Base-by-base conservation (phyloP, 2,888 invertebrate species). In the Himalopsyche kuldschensis region DNA sequence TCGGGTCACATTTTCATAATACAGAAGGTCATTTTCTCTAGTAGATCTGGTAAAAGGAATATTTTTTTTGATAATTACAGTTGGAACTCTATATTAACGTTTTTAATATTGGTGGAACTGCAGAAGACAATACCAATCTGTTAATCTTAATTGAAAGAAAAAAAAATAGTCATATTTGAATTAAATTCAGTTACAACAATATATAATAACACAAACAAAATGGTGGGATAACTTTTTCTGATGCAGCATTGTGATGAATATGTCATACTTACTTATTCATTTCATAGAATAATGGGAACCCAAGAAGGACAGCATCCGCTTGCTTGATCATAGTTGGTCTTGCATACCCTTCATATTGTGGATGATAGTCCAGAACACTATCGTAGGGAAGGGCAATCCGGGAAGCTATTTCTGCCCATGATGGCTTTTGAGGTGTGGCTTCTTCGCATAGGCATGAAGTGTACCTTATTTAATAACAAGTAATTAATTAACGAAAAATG, bases 231-330 rank as follows among this genome's bases (percentile, higher is more conserved):
- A n/a, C 15, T 6, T 24, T 5, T 24, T 27, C 20, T 35, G 35
- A 10, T 75, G 4, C n/a, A 30, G 3, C n/a, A 11, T 30, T 17
- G 4, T 30, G 32, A 32, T 20, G 41, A 24, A 1, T n/a, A 17
- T n/a, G 17, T 31, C 4, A 32, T 24, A 41, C 86, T 80, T 84
- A 90, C 90, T 86, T 87, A 46, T 88, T 86, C 88, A 88, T 89
- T 77, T 88, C 87, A 63, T 88, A 89, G 15, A 88, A 87, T 48
- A 90, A 84, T 0, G 90, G 90, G 87, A 89, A 90, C 1, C 90
- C 90, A 0, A 90, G 87, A 6, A 90, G 87, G 10, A 90, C 88
- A 3, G 89, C 89, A 80, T 90, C 90, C 17, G 90, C 90, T 86
- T 90, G 90, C 84, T 90, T 90, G 2, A 90, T 88, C 20, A 79